These are phyloP conservation scores for Acronicta aceris DNA, from an alignment of 2,888 invertebrate genomes.

Conservation along the genomic window DNA sequence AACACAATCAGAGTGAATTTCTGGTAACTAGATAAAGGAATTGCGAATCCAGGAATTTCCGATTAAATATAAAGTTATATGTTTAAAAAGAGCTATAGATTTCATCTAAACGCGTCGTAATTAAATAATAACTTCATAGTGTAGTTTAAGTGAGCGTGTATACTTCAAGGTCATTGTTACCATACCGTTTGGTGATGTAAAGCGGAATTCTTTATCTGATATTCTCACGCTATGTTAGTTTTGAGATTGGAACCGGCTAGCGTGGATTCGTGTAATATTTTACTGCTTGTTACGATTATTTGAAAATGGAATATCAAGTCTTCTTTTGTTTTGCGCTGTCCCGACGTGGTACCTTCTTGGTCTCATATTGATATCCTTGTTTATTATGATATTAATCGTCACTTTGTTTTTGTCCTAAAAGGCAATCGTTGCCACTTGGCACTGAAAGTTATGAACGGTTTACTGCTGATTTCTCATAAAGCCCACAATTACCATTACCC, in stretches of 20 bases:
- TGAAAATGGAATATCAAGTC: slow-evolving; percentile 34
- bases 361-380: slow-evolving; percentile 4
- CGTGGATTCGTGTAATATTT: slow-evolving; percentile 43
- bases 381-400: neutral
- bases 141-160: slow-evolving; percentile 52
- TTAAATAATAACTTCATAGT: slow-evolving; percentile 51
- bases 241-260: slow-evolving; percentile 46
- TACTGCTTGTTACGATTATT: slow-evolving; percentile 35
- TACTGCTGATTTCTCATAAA: no score
- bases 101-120: slow-evolving; percentile 26
- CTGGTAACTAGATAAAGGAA: no score
- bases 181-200: slow-evolving; percentile 58
- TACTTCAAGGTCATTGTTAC: slow-evolving; percentile 63
- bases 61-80: no score
- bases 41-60: no score
- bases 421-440: neutral
- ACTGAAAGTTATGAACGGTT: no score
- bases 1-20: no score
- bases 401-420: neutral
- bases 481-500: no score
- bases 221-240: slow-evolving; percentile 70
- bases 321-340: slow-evolving; percentile 43
- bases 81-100: neutral
- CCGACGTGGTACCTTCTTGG: slow-evolving; percentile 31
- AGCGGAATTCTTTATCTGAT: slow-evolving; percentile 66